Evolutionary conservation across 1,140 invertebrate genomes (phyloP).

Genomic region (Hyphantria cunea): DNA sequence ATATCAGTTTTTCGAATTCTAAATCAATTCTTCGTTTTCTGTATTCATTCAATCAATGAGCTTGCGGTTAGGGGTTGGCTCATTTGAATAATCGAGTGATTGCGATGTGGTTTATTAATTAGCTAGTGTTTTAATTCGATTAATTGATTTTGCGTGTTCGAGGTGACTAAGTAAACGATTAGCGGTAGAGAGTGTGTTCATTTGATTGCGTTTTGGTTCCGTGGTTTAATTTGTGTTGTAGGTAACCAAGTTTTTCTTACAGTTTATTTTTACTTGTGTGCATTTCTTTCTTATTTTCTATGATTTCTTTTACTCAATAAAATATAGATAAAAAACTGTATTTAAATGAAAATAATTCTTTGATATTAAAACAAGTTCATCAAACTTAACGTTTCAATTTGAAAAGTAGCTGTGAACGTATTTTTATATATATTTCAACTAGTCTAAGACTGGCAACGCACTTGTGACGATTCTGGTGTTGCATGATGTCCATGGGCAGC

Average conservation of each 20-base stretch:
- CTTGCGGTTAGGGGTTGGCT: conserved; percentile 11
- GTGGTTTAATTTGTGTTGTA: background rate
- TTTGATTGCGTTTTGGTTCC: background rate
- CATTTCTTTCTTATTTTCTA: too few species aligned
- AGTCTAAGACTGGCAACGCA: too few species aligned
- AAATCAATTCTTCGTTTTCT: background rate
- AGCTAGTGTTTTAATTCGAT: conserved; percentile 12
- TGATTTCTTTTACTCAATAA: too few species aligned
- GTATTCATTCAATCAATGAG: conserved; percentile 15
- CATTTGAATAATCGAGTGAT: conserved; percentile 29
- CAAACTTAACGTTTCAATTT: too few species aligned
- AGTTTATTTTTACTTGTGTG: too few species aligned
- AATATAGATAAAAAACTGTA: too few species aligned
- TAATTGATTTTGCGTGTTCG: conserved; percentile 17
- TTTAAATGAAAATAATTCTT: too few species aligned
- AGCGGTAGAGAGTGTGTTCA: background rate
- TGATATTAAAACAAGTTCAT: too few species aligned
- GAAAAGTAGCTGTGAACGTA: too few species aligned
- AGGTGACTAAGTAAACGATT: background rate
- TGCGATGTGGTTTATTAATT: conserved; percentile 26
- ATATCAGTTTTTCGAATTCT: background rate
- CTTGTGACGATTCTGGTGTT: too few species aligned
- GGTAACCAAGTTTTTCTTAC: background rate
- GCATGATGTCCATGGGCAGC: too few species aligned
- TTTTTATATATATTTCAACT: too few species aligned